A percentile compares a stretch with the other conserved stretches of the same genome.
Evolutionary conservation across 2,797 vertebrate species (phyloP).

Genomic region (Rhincodon typus): DNA sequence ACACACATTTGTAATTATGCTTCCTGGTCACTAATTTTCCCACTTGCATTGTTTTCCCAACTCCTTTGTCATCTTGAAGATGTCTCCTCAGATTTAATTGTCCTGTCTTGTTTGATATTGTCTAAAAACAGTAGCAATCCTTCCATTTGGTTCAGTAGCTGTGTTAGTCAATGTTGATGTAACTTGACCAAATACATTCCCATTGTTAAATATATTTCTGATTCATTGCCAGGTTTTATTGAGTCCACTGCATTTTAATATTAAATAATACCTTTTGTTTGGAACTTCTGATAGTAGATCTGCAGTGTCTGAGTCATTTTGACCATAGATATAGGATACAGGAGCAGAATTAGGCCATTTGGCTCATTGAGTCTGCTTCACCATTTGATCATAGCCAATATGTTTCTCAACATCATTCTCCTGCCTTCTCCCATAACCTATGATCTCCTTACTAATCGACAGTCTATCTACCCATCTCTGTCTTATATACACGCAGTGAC

Average conservation of each 20-base stretch:
- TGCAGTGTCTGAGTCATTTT: neutral
- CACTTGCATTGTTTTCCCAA: neutral
- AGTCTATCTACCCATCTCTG: too few relatives aligned
- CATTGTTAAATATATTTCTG: neutral
- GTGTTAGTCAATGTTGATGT: neutral
- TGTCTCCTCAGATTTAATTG: neutral
- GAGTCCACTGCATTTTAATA: neutral
- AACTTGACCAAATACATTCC: neutral
- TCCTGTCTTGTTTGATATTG: neutral
- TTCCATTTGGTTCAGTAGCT: neutral
- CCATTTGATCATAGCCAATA: too few relatives aligned
- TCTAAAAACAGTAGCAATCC: neutral
- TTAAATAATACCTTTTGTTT: neutral
- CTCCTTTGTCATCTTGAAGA: neutral
- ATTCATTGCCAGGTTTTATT: neutral
- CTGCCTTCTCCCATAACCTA: too few relatives aligned
- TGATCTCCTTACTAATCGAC: too few relatives aligned
- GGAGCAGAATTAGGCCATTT: too few relatives aligned
- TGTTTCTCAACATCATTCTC: too few relatives aligned
- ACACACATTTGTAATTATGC: neutral
- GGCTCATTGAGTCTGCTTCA: too few relatives aligned
- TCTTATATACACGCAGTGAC: too few relatives aligned
- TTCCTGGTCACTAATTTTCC: neutral
- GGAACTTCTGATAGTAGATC: neutral
- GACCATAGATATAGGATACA: too few relatives aligned